Conservation (phyloP, 2,888 invertebrate species). For the Archips crataeganus region DNA sequence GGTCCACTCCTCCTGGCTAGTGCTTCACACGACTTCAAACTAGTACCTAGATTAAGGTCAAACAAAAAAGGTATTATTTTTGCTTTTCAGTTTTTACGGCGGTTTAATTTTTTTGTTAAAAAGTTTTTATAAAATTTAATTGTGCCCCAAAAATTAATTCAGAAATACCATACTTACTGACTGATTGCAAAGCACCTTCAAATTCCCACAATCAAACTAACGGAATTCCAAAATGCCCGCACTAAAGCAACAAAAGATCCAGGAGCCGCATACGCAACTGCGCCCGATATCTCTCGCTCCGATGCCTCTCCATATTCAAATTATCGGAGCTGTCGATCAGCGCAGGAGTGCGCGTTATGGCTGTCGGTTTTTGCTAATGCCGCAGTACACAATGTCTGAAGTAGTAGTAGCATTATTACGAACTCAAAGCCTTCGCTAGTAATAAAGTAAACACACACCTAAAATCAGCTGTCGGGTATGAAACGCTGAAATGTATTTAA, state of each 20-base stretch:
- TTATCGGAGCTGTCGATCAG: constrained; percentile 82
- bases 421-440: background rate
- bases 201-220: background rate
- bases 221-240: background rate
- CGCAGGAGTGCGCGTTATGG: constrained; percentile 52
- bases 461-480: too few relatives aligned
- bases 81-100: too few relatives aligned
- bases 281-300: constrained; percentile 57
- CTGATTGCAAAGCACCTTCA: background rate
- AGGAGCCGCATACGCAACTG: constrained; percentile 53
- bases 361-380: constrained; percentile 4
- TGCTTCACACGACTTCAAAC: too few relatives aligned
- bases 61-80: too few relatives aligned
- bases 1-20: too few relatives aligned
- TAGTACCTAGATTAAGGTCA: too few relatives aligned
- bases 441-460: too few relatives aligned
- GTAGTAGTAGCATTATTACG: background rate
- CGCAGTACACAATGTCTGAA: constrained; percentile 24
- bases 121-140: too few relatives aligned
- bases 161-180: background rate
- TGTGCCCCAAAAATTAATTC: background rate
- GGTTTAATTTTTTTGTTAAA: too few relatives aligned
- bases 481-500: too few relatives aligned
- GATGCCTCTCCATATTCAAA: constrained; percentile 82
- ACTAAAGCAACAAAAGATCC: constrained; percentile 17